phyloP scores from a whole-genome alignment of 23 tunicate genomes.

The Botrylloides violaceus region DNA sequence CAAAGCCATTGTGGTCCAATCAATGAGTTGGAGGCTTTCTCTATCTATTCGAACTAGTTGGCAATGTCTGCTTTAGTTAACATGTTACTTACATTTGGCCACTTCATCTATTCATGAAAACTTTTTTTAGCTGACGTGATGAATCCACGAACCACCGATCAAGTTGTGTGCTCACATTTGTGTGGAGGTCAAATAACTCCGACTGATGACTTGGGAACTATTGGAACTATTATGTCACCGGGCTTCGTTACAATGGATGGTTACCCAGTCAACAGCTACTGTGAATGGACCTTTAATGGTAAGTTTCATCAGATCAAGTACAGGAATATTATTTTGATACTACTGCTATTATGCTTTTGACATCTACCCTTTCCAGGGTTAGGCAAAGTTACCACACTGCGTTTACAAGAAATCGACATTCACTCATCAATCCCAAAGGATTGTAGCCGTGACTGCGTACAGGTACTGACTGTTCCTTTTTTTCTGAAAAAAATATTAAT shows the following conservation, averaged over 20 bases:
- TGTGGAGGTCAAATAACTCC: constrained; percentile 34
- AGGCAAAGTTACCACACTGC: neutral
- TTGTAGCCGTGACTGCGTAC: constrained; percentile 13
- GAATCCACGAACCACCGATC: constrained; percentile 29
- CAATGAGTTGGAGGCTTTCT: neutral
- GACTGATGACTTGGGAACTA: neutral
- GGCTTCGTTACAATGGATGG: constrained; percentile 20
- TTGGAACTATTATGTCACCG: constrained; percentile 33
- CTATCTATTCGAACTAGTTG: neutral
- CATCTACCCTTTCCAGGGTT: too few species aligned
- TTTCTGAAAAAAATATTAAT: neutral
- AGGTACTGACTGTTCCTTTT: neutral
- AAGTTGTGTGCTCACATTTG: constrained; percentile 23
- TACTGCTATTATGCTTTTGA: too few species aligned
- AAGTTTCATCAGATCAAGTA: too few species aligned
- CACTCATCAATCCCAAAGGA: constrained; percentile 1
- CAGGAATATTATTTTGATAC: too few species aligned
- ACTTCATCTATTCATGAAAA: too few species aligned
- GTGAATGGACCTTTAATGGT: constrained; percentile 29
- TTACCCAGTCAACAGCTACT: constrained; percentile 23
- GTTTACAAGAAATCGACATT: neutral
- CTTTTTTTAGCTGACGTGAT: constrained; percentile 8
- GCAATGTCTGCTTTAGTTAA: neutral
- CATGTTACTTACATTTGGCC: too few species aligned
- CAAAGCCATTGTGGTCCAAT: neutral